Base-by-base conservation (phyloP, 2,113 vertebrate genomes). In the Malurus cyaneus region DNA sequence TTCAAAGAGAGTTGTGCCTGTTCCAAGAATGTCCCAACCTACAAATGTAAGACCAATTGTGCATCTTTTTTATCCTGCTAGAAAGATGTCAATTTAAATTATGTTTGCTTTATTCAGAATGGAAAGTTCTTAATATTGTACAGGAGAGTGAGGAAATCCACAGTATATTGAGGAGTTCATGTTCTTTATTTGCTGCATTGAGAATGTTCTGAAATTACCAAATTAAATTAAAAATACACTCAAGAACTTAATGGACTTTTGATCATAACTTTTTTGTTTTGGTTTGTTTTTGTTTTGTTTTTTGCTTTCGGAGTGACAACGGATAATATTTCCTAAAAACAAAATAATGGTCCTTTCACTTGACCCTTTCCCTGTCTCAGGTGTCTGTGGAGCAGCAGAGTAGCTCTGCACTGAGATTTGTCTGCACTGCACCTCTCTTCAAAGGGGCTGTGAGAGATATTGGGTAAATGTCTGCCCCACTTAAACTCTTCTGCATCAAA, bases 271-370 rank as follows among this genome's bases (percentile, higher is more conserved):
- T 31, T 50, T 56, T 13, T 54, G 44, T 18, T 44, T 44, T 44
- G 44, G 7, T 44, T 44, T 44, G 44, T 44, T 44, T 44, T 44
- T 44, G 18, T 44, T 44, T 18, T 44, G 44, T n/a, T 14, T 25
- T 16, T 25, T 14, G 0, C 39, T 61, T 70, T 47, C 49, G 1
- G 2, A 2, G 2, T 36, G 10, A 2, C 18, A 52, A 34, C 23
- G 8, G 19, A 65, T 17, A 29, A 1, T 34, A 19, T 39, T 77
- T 81, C 41, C 11, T 71, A 36, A 81, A 80, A 78, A 1, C 8
- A 60, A 57, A 21, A 14, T 7, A 39, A 12, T 34, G 3, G 3
- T 59, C 69, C 25, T 52, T 92, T 61, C n/a, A 23, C 18, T 16
- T 4, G 10, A 44, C 5, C 12, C 11, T 74, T 86, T 91, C 25